A percentile compares a stretch with the other conserved stretches of the same genome.
Conservation (phyloP, 2,888 invertebrate species). For the Melanostoma mellinum region DNA sequence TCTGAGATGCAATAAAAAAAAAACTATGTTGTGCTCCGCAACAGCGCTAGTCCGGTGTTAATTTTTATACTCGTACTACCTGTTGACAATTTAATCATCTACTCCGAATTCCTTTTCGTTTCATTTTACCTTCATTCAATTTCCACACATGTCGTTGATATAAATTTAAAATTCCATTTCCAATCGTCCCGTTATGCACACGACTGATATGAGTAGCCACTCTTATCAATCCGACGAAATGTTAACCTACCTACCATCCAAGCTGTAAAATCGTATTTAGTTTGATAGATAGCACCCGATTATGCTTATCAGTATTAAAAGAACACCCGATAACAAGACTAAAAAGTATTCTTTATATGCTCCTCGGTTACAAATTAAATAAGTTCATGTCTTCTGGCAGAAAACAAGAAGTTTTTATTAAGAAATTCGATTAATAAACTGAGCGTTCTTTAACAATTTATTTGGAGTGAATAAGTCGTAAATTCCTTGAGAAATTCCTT, state of each 20-base stretch:
- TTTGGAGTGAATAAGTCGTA: constrained; percentile 1
- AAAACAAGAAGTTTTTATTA: constrained; percentile 8
- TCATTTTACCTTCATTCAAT: constrained; percentile 25
- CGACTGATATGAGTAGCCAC: constrained; percentile 33
- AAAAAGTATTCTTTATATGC: background rate
- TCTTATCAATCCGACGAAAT: constrained; percentile 11
- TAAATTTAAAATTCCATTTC: constrained; percentile 40
- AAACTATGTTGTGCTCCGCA: background rate
- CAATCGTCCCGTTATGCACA: constrained; percentile 46
- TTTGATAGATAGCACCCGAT: constrained; percentile 45
- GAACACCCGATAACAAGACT: constrained; percentile 8
- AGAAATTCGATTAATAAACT: constrained; percentile 23
- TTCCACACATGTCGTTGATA: constrained; percentile 52
- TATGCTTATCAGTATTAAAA: constrained; percentile 39
- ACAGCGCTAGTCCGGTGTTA: too few relatives aligned
- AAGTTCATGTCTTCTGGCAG: constrained; percentile 5
- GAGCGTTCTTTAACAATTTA: background rate
- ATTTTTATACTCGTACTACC: background rate
- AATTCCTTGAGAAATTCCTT: constrained; percentile 17
- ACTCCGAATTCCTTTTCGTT: constrained; percentile 43
- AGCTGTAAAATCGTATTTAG: constrained; percentile 10
- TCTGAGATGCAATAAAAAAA: too few relatives aligned
- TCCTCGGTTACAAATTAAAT: background rate
- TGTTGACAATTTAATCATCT: background rate
- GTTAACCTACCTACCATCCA: constrained; percentile 5